Base-by-base conservation (phyloP, 2,888 invertebrate species). In the Crematogaster levior region DNA sequence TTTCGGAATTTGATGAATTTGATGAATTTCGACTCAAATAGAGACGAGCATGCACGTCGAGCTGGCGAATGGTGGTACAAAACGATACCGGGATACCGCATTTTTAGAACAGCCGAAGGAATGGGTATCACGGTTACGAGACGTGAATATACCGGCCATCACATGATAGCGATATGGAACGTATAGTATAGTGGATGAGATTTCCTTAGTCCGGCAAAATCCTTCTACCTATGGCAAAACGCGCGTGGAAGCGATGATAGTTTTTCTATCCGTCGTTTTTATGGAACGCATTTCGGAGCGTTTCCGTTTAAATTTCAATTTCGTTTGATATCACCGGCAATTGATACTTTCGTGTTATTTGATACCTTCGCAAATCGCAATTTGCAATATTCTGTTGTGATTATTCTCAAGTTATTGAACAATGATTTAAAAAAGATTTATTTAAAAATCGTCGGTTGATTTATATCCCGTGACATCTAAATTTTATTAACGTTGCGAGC, bases 141-240 rank as follows among this genome's bases (percentile, higher is more conserved):
- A 85, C 81, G 86, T 79, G 85, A 85, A 87, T 88, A 86, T 86
- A 89, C 75, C 83, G 84, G 85, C 84, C 75, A 86, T 87, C 88
- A 70, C 68, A 51, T 46, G 84, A 65, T 85, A 85, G 66, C 86
- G 87, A 85, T 89, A 89, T 83, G 60, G 84, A 82, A 66, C 68
- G 68, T 73, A 87, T 34, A 83, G 68, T 73, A 87, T 34, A 83
- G 74, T 53, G 84, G 83, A 85, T 88, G 83, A 87, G 85, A 89
- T 89, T 89, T 87, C 85, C 88, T 84, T 85, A 73, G 81, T 65
- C 53, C 83, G 60, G 40, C 80, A 46, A 86, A 89, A 88, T 85
- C 81, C 79, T 82, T 83, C 74, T 68, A 51, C 84, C 72, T 88
- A 72, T 77, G 77, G 63, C 68, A 40, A 81, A 63, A 37, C 24